phyloP scores from a whole-genome alignment of 1,140 invertebrate genomes.

The Grapholita molesta region DNA sequence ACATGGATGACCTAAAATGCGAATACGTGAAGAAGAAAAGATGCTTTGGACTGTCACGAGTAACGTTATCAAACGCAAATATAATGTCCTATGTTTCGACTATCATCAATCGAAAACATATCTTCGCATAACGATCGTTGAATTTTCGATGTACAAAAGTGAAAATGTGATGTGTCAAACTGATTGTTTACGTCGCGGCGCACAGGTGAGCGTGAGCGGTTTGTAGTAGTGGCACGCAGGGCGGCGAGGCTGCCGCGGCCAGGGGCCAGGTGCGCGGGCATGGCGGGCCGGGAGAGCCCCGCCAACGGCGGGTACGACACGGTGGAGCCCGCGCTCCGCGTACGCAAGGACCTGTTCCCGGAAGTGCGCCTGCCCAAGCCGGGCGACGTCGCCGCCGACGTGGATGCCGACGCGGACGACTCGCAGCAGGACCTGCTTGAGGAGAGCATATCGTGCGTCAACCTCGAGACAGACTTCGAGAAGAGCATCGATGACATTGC shows the following conservation, averaged over 20 bases:
- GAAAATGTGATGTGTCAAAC: slow-evolving; percentile 79
- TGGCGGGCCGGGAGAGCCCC: slow-evolving; percentile 71
- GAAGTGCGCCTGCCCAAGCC: slow-evolving; percentile 50
- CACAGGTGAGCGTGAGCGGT: slow-evolving; percentile 75
- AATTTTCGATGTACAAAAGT: slow-evolving; percentile 69
- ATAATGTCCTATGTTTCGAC: slow-evolving; percentile 59
- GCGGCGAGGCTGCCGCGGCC: slow-evolving; percentile 42
- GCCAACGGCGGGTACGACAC: slow-evolving; percentile 68
- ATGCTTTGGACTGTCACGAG: slow-evolving; percentile 68
- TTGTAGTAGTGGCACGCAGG: slow-evolving; percentile 71
- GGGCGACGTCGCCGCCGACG: slow-evolving; percentile 39
- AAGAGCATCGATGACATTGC: slow-evolving; percentile 74
- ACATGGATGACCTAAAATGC: slow-evolving; percentile 79
- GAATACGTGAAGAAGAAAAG: slow-evolving; percentile 77
- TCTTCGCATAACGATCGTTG: slow-evolving; percentile 56
- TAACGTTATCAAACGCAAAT: slow-evolving; percentile 62
- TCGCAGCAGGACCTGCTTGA: slow-evolving; percentile 21
- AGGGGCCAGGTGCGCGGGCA: slow-evolving; percentile 54
- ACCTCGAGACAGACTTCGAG: slow-evolving; percentile 76
- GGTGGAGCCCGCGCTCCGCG: slow-evolving; percentile 62
- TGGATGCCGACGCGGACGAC: slow-evolving; percentile 39
- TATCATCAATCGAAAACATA: slow-evolving; percentile 55
- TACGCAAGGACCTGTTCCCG: slow-evolving; percentile 72
- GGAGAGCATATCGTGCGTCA: slow-evolving; percentile 58
- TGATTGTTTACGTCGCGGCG: slow-evolving; percentile 76